phyloP scores from a whole-genome alignment of 2,113 vertebrate species.

The Xiphophorus couchianus region DNA sequence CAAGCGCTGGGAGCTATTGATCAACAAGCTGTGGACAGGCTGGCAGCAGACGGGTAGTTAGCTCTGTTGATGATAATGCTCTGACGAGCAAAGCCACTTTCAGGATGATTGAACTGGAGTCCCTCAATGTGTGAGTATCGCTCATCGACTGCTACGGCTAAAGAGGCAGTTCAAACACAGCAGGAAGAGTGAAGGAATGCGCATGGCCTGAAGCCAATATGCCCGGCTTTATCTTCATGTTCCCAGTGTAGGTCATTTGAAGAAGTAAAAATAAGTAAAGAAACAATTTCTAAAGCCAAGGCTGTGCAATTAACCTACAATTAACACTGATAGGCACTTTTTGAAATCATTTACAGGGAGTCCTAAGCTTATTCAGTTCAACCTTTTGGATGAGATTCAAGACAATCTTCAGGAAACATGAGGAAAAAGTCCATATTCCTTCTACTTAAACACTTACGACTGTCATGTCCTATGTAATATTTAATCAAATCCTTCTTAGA shows the following conservation, averaged over 20 bases:
- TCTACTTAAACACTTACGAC: too few relatives aligned
- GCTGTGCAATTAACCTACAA: too few relatives aligned
- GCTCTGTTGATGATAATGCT: conserved; percentile 37
- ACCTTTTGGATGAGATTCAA: too few relatives aligned
- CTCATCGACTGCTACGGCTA: neutral
- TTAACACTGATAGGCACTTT: too few relatives aligned
- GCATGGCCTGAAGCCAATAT: neutral
- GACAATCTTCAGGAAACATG: too few relatives aligned
- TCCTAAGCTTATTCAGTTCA: too few relatives aligned
- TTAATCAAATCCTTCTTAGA: too few relatives aligned
- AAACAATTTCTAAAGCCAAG: neutral
- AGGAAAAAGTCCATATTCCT: too few relatives aligned
- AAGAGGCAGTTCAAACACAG: neutral
- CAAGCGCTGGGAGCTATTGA: conserved; percentile 14
- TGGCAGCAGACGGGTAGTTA: conserved; percentile 34
- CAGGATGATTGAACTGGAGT: conserved; percentile 5
- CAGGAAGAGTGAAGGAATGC: conserved; percentile 16
- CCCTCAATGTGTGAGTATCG: neutral
- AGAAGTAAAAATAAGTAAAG: neutral
- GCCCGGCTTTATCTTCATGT: conserved; percentile 4
- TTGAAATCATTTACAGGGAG: too few relatives aligned
- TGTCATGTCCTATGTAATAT: too few relatives aligned
- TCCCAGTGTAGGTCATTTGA: neutral
- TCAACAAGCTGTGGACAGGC: conserved; percentile 58
- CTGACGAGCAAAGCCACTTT: conserved; percentile 16